Evolutionary conservation across 2,113 vertebrate species (phyloP).

Genomic region (Onychostruthus taczanowskii): DNA sequence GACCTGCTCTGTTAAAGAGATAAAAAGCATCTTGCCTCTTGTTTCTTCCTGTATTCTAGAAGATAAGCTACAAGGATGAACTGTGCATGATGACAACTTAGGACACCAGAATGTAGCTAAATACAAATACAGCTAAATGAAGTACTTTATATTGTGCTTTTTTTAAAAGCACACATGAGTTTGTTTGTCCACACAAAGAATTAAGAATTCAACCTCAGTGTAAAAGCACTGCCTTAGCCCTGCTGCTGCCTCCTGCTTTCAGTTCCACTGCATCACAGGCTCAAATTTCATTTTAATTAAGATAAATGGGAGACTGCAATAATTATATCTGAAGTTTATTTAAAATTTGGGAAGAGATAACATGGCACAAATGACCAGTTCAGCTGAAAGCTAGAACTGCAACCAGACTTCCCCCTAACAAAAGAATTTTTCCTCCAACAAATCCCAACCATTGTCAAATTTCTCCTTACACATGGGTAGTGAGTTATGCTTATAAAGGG

Average conservation of each 20-base stretch:
- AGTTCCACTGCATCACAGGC: neutral
- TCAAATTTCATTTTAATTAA: neutral
- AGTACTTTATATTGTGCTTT: neutral
- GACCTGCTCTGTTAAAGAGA: neutral
- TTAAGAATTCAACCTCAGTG: neutral
- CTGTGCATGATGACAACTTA: no score
- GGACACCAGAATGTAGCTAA: neutral
- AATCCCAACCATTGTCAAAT: neutral
- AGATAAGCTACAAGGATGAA: neutral
- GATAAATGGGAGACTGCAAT: neutral
- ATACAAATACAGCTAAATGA: neutral
- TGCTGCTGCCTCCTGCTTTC: neutral
- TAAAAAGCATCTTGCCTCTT: neutral
- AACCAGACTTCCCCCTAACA: neutral
- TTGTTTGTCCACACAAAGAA: slow-evolving; percentile 9
- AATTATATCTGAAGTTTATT: neutral
- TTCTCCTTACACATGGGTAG: neutral
- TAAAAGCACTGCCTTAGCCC: neutral
- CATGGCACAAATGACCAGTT: neutral
- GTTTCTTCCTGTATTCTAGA: neutral
- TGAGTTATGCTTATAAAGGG: neutral
- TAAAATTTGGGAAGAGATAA: neutral
- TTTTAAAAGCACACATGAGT: neutral
- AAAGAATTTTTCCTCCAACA: neutral
- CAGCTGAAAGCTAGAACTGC: neutral